A percentile compares a stretch with the other conserved stretches of the same genome.
These are phyloP conservation scores for Tonatia bakeri DNA, from an alignment of 2,113 vertebrate genomes.

Conservation along the genomic window DNA sequence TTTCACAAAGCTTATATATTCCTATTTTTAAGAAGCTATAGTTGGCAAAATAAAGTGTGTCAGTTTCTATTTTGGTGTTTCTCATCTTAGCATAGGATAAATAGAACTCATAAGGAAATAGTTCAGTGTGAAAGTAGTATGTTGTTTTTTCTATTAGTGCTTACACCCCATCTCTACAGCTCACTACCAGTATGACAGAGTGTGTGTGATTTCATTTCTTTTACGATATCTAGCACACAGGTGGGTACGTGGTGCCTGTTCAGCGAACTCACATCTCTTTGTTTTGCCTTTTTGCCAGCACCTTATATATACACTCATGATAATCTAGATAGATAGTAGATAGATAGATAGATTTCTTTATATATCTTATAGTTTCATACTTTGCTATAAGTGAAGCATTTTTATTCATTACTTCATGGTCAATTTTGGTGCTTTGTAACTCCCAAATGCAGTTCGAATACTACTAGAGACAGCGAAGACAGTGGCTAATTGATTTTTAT, in stretches of 20 bases:
- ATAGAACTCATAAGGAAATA: neutral
- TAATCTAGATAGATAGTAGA: neutral
- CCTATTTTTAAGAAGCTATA: neutral
- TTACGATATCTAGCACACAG: neutral
- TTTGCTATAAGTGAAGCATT: neutral
- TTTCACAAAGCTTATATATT: neutral
- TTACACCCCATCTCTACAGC: neutral
- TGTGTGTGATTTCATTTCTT: neutral
- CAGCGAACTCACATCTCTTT: neutral
- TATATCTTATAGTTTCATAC: neutral
- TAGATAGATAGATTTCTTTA: neutral
- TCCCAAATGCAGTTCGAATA: neutral
- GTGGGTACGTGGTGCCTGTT: rapidly evolving
- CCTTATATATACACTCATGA: neutral
- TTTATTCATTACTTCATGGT: neutral
- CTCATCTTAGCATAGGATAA: neutral
- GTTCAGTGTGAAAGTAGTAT: neutral
- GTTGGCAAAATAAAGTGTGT: slow-evolving; percentile 33
- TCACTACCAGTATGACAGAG: neutral
- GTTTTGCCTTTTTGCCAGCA: neutral
- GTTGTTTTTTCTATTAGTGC: neutral
- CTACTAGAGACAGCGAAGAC: neutral
- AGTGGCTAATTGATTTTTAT: neutral
- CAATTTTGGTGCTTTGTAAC: neutral
- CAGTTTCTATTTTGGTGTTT: neutral